phyloP scores from a whole-genome alignment of 2,888 invertebrate species.

The Oscheius sp. region DNA sequence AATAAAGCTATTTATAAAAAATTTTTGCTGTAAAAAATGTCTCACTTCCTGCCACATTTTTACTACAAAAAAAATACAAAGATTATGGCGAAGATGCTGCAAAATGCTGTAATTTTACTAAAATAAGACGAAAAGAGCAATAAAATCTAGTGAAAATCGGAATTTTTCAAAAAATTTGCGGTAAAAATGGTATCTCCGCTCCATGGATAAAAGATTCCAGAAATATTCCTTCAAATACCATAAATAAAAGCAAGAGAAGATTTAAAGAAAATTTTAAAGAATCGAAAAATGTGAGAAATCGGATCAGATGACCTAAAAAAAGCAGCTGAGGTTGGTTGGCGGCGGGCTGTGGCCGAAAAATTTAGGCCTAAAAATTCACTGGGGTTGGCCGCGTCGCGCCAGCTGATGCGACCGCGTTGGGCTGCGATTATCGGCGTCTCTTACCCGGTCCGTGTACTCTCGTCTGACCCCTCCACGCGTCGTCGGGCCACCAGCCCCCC shows the following conservation, averaged over 20 bases:
- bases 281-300: not conserved
- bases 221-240: not conserved
- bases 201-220: not conserved
- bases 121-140: too few relatives aligned
- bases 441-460: slow-evolving; percentile 9
- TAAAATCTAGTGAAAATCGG: too few relatives aligned
- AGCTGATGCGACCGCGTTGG: slow-evolving; percentile 38
- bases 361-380: slow-evolving; percentile 40
- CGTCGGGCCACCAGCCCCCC: slow-evolving; percentile 18
- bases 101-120: too few relatives aligned
- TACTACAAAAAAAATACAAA: too few relatives aligned
- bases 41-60: too few relatives aligned
- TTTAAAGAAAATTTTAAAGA: not conserved
- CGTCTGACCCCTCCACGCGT: slow-evolving; percentile 38
- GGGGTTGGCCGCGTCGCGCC: slow-evolving; percentile 35
- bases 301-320: slow-evolving; percentile 25
- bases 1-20: too few relatives aligned
- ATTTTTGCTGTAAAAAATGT: too few relatives aligned
- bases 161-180: not conserved
- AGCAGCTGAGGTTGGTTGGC: slow-evolving; percentile 35
- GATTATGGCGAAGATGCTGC: too few relatives aligned
- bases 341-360: slow-evolving; percentile 11
- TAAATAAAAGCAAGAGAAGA: too few relatives aligned
- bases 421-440: slow-evolving; percentile 11
- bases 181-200: slow-evolving; percentile 1